phyloP scores from a whole-genome alignment of 2,797 vertebrate genomes.

The Leuciscus waleckii region DNA sequence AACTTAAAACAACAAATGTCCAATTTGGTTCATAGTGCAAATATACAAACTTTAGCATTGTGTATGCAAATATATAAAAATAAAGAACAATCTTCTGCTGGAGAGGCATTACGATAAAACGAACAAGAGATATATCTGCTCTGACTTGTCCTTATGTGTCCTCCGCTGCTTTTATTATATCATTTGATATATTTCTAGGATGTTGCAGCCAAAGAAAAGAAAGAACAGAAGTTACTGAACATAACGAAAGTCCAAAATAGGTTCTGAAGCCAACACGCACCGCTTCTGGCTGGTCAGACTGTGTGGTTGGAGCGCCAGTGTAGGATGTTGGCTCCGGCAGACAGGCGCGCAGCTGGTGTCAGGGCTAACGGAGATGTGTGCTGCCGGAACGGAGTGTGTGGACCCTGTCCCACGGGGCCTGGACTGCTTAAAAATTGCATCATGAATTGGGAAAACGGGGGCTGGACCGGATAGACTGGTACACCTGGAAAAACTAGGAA shows the following conservation, averaged over 20 bases:
- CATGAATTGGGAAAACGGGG: constrained; percentile 38
- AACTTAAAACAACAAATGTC: constrained; percentile 13
- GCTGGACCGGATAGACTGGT: constrained; percentile 21
- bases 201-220: not conserved
- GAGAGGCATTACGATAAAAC: not conserved
- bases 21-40: not conserved
- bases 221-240: constrained; percentile 8
- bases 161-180: not conserved
- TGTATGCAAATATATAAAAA: not conserved
- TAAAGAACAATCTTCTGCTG: not conserved
- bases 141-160: not conserved
- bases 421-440: constrained; percentile 69
- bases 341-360: constrained; percentile 61
- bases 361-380: constrained; percentile 40
- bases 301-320: constrained; percentile 44
- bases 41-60: constrained; percentile 16
- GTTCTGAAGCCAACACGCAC: not conserved
- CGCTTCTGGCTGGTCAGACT: constrained; percentile 10
- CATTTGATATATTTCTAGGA: not conserved
- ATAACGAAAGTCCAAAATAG: not conserved
- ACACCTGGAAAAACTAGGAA: constrained; percentile 60
- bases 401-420: not conserved
- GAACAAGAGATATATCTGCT: constrained; percentile 2
- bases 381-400: constrained; percentile 25
- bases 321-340: constrained; percentile 38